Evolutionary conservation across 2,797 vertebrate species (phyloP).

Genomic region (Pempheris klunzingeri): DNA sequence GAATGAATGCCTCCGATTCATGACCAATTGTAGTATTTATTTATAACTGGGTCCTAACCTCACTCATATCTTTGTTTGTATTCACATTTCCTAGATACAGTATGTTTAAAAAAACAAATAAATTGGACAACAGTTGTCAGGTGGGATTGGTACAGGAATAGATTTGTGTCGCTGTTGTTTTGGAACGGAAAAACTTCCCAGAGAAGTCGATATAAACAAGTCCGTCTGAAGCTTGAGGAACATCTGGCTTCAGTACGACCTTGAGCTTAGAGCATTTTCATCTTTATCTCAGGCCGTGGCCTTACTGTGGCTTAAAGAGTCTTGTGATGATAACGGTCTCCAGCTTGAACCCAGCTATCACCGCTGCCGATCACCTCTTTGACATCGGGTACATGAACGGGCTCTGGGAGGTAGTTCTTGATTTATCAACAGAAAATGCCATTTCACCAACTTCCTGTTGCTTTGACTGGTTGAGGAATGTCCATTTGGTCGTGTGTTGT

Average conservation of each 20-base stretch:
- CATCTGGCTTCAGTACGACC: constrained; percentile 70
- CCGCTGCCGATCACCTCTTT: constrained; percentile 39
- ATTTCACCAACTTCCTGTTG: constrained; percentile 58
- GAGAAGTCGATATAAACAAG: constrained; percentile 54
- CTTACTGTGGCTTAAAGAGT: constrained; percentile 62
- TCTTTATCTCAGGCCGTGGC: constrained; percentile 55
- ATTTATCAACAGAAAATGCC: constrained; percentile 55
- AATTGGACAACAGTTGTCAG: constrained; percentile 14
- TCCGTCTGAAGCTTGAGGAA: constrained; percentile 39
- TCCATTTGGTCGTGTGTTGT: constrained; percentile 38
- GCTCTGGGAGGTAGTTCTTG: constrained; percentile 24
- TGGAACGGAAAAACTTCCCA: background rate
- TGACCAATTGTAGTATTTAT: constrained; percentile 61
- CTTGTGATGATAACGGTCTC: constrained; percentile 59
- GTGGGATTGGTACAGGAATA: constrained; percentile 3
- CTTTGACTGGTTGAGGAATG: constrained; percentile 34
- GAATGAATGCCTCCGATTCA: constrained; percentile 60
- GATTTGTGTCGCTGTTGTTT: constrained; percentile 42
- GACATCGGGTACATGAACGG: constrained; percentile 60
- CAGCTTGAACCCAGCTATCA: constrained; percentile 52
- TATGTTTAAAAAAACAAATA: constrained; percentile 24
- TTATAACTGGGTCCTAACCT: constrained; percentile 48
- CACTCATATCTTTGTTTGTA: constrained; percentile 45
- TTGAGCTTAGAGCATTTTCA: constrained; percentile 60
- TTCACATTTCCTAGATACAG: constrained; percentile 41